Evolutionary conservation across 2,113 vertebrate species (phyloP).

Genomic region (Riparia riparia): DNA sequence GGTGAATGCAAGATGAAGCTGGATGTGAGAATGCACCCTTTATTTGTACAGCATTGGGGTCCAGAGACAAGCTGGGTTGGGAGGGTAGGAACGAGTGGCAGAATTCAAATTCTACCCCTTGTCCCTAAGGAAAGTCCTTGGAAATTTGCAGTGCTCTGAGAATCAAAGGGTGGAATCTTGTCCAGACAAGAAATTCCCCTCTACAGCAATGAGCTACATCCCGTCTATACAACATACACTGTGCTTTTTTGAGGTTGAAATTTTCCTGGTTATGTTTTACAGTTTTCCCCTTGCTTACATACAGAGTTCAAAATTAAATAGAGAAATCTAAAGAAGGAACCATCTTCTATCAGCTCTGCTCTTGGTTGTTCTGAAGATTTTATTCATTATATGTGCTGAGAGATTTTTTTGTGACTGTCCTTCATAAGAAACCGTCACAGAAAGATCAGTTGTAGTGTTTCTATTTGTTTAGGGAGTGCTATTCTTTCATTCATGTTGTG

Average conservation of each 20-base stretch:
- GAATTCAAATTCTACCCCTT: background rate
- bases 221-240: background rate
- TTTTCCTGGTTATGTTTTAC: background rate
- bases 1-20: slow-evolving; percentile 28
- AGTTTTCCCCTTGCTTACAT: background rate
- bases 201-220: background rate
- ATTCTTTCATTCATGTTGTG: background rate
- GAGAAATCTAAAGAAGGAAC: background rate
- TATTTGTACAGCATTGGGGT: accelerated
- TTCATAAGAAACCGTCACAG: background rate
- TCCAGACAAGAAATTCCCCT: background rate
- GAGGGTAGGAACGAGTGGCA: background rate
- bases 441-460: background rate
- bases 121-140: background rate
- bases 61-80: background rate
- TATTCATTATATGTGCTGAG: background rate
- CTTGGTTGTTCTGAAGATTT: background rate
- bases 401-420: background rate
- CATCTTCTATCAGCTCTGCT: background rate
- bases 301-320: background rate
- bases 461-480: background rate
- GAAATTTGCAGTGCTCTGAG: background rate
- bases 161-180: accelerated
- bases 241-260: background rate
- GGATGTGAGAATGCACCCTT: background rate